phyloP scores from a whole-genome alignment of 1,140 invertebrate genomes.

The Drosophila mauritiana region DNA sequence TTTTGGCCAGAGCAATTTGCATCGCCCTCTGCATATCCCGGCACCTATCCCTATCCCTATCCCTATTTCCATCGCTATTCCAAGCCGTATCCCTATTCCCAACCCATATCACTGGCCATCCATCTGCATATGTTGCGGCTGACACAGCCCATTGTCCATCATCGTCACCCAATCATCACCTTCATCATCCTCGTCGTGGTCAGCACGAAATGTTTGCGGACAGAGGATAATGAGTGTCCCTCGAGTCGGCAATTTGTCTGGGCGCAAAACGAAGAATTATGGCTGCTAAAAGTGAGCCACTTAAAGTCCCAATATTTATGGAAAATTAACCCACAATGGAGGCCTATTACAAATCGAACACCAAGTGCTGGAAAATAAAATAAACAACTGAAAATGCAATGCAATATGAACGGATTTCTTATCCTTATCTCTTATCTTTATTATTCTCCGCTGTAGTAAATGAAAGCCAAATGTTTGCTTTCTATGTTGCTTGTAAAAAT shows the following conservation, averaged over 20 bases:
- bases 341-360: not conserved
- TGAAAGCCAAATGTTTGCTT: not conserved
- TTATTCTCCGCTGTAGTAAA: not conserved
- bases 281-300: slow-evolving; percentile 13
- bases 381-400: no score
- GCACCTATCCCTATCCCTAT: not conserved
- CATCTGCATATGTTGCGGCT: slow-evolving; percentile 15
- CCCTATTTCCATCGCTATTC: not conserved
- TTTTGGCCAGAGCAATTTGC: slow-evolving; percentile 47
- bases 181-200: not conserved
- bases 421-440: no score
- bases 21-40: slow-evolving; percentile 3
- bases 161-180: slow-evolving; percentile 12
- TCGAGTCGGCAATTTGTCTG: slow-evolving; percentile 17
- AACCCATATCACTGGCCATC: not conserved
- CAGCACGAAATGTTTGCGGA: not conserved
- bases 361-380: no score
- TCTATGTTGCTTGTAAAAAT: not conserved
- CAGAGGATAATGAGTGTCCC: slow-evolving; percentile 13
- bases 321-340: not conserved
- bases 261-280: slow-evolving; percentile 13
- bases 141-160: slow-evolving; percentile 24
- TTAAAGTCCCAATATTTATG: slow-evolving; percentile 13
- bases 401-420: no score
- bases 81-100: not conserved